Percentiles rank a stretch among this genome's conserved stretches.
phyloP scores from a whole-genome alignment of 92 coral and sea anemone genomes.

The Siderastrea radians region DNA sequence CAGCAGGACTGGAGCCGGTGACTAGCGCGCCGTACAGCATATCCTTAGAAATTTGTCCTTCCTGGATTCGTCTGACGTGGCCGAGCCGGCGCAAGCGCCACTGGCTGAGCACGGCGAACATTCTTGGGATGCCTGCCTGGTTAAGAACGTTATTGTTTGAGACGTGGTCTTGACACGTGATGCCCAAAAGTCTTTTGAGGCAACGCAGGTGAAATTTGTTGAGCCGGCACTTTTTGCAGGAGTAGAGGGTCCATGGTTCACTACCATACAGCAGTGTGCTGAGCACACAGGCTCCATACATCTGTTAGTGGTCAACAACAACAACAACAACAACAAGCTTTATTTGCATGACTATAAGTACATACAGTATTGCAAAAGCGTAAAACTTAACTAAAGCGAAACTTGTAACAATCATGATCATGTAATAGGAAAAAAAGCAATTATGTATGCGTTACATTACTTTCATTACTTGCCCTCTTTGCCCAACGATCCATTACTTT shows the following conservation, averaged over 20 bases:
- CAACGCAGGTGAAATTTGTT: conserved; percentile 18
- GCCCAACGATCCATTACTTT: conserved; percentile 9
- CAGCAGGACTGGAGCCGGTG: conserved; percentile 8
- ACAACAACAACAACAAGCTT: too few species aligned
- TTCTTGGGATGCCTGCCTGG: conserved; percentile 33
- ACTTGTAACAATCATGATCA: too few species aligned
- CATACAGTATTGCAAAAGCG: too few species aligned
- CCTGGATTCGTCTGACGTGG: conserved; percentile 37
- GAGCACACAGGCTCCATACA: conserved; percentile 50
- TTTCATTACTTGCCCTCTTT: conserved; percentile 9
- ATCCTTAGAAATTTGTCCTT: conserved; percentile 54
- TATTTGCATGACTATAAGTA: too few species aligned
- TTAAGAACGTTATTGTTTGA: not conserved
- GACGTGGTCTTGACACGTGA: conserved; percentile 13
- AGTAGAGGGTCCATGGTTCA: conserved; percentile 1
- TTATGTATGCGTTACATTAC: too few species aligned
- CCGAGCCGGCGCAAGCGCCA: conserved; percentile 58
- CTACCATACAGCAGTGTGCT: conserved; percentile 29
- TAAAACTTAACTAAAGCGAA: too few species aligned
- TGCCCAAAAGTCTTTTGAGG: not conserved
- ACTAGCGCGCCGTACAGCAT: conserved; percentile 23
- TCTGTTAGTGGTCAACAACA: conserved; percentile 11
- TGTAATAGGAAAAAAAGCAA: too few species aligned
- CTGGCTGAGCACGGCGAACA: conserved; percentile 43
- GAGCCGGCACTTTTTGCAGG: not conserved